Evolutionary conservation across 2,888 invertebrate species (phyloP), one percentile per base, ranked within the genome.

Genomic region (Lasioglossum figueresi): DNA sequence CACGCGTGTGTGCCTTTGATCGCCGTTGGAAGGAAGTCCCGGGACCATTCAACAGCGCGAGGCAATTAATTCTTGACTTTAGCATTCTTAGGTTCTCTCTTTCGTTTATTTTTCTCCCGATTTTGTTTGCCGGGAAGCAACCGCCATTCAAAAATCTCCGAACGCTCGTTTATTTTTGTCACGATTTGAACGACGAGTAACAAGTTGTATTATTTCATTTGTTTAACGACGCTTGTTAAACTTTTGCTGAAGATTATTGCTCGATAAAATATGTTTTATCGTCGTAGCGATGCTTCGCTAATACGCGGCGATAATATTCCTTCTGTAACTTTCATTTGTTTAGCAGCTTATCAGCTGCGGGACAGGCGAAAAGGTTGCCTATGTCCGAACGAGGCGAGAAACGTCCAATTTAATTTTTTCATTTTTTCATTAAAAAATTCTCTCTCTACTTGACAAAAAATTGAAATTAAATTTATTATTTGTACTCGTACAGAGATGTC

Each of bases 51-150:
- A 80, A 48, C 76, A 63, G 59, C 45, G 80, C 59, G 34, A 73
- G 59, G 70, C 82, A 79, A 89, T 89, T 78, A 88, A 89, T 89
- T 81, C 77, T 79, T 79, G 71, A 80, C 79, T 75, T 76, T 48
- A 76, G 72, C 77, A 76, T 52, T 34, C 45, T 14, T 45, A 63
- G n/a, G 27, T 52, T 43, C 27, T 81, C 45, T 16, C 45, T 16
- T 45, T 45, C 12, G 19, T 45, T 43, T 75, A 56, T 27, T 40
- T 27, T 40, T 14, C 6, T 5, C n/a, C n/a, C 73, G 3, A 70
- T 71, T 34, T 68, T 37, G 19, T 68, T 37, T 68, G 40, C 37
- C 37, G n/a, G 31, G 31, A 2, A 8, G 37, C 31, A 37, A 37
- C 10, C 68, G 37, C 4, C 68, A 23, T 68, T 68, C 4, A 12